These are phyloP conservation scores for Gymnocephalus cernua DNA, from an alignment of 2,113 vertebrate species.

Conservation along the genomic window DNA sequence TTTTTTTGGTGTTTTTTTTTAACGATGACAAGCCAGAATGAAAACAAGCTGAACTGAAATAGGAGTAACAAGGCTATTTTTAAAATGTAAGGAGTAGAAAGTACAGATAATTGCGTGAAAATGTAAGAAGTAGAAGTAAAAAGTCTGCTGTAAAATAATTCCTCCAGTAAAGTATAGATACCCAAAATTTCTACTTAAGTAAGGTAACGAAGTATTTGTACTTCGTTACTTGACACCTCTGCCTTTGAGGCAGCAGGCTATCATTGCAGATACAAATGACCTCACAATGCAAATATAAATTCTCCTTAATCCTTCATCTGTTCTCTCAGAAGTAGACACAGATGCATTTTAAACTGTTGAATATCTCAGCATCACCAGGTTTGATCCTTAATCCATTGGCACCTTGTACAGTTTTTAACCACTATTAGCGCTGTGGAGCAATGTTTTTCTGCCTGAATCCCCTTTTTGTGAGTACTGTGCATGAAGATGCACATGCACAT, in stretches of 20 bases:
- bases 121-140: too few species aligned
- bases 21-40: too few species aligned
- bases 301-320: constrained; percentile 12
- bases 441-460: neutral
- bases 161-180: too few species aligned
- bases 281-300: constrained; percentile 2
- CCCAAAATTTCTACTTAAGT: too few species aligned
- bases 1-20: too few species aligned
- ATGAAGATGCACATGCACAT: neutral
- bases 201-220: too few species aligned
- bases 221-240: too few species aligned
- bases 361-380: neutral
- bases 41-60: too few species aligned
- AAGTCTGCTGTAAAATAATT: too few species aligned
- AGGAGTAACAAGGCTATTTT: too few species aligned
- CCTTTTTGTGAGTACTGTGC: neutral
- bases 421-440: neutral
- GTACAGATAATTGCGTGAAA: too few species aligned
- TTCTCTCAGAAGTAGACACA: neutral
- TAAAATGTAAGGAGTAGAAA: too few species aligned
- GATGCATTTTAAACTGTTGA: neutral
- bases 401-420: neutral
- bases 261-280: constrained; percentile 10
- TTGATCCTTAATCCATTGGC: neutral
- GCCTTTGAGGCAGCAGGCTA: constrained; percentile 3